A percentile compares a stretch with the other conserved stretches of the same genome.
phyloP scores from a whole-genome alignment of 2,113 vertebrate genomes.

The Uria aalge region DNA sequence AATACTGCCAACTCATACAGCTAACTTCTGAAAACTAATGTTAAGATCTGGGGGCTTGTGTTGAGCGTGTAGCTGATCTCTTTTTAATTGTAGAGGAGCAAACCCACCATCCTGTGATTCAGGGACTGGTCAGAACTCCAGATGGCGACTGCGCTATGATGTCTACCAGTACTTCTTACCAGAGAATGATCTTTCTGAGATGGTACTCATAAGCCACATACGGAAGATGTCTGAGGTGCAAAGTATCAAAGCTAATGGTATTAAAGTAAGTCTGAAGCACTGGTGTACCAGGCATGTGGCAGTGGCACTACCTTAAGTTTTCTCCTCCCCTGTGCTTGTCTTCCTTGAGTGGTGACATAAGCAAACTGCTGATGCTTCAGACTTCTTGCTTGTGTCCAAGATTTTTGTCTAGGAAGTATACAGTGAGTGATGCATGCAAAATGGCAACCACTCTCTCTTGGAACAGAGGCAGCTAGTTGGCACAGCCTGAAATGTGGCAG shows the following conservation, averaged over 20 bases:
- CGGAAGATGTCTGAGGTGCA: conserved; percentile 75
- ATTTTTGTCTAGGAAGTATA: neutral
- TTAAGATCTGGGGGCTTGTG: neutral
- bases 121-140: conserved; percentile 27
- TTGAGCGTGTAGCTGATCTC: neutral
- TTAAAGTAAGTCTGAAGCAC: conserved; percentile 70
- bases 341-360: neutral
- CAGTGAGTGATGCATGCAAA: neutral
- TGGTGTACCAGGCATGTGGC: too few relatives aligned
- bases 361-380: neutral
- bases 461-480: neutral
- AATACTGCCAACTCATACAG: neutral
- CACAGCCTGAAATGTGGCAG: neutral
- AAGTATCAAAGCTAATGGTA: conserved; percentile 70
- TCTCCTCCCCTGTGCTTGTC: neutral
- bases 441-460: neutral
- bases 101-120: conserved; percentile 76
- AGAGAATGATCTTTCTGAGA: conserved; percentile 81
- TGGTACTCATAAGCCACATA: conserved; percentile 75
- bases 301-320: neutral
- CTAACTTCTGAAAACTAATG: neutral
- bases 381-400: neutral
- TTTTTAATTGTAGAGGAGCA: conserved; percentile 72
- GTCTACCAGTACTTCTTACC: conserved; percentile 93
- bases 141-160: conserved; percentile 87